phyloP scores from a whole-genome alignment of 2,113 vertebrate genomes.

The Nicator chloris region DNA sequence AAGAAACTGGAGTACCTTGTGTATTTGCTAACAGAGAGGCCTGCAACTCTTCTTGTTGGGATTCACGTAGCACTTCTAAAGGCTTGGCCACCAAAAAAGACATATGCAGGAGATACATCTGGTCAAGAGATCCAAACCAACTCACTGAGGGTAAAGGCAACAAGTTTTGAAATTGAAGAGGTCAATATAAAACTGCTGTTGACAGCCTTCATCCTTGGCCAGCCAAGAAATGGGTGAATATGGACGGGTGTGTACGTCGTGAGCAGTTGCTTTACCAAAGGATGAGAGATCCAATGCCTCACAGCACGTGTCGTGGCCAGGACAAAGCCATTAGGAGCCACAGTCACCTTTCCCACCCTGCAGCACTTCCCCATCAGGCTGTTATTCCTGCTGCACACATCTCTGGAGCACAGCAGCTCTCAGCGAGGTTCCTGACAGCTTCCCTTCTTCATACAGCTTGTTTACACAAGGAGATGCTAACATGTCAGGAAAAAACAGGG shows the following conservation, averaged over 20 bases:
- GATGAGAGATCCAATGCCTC: neutral
- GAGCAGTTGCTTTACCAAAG: neutral
- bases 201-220: neutral
- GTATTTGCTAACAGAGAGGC: too few species aligned
- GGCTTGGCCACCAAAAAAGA: neutral
- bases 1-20: neutral
- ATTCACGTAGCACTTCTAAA: neutral
- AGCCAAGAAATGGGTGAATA: neutral
- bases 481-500: neutral
- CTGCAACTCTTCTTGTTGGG: neutral
- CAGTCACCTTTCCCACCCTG: neutral
- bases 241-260: rapidly evolving
- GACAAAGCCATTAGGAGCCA: neutral
- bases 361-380: neutral
- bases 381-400: neutral
- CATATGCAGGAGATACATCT: neutral
- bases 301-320: rapidly evolving
- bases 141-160: neutral
- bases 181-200: neutral
- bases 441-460: neutral
- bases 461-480: neutral
- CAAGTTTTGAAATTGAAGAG: neutral
- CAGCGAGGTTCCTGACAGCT: neutral
- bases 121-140: neutral
- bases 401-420: neutral